Evolutionary conservation across 2,888 invertebrate genomes (phyloP), one percentile per base, ranked within the genome.

Genomic region (Chymomyza procnemis): DNA sequence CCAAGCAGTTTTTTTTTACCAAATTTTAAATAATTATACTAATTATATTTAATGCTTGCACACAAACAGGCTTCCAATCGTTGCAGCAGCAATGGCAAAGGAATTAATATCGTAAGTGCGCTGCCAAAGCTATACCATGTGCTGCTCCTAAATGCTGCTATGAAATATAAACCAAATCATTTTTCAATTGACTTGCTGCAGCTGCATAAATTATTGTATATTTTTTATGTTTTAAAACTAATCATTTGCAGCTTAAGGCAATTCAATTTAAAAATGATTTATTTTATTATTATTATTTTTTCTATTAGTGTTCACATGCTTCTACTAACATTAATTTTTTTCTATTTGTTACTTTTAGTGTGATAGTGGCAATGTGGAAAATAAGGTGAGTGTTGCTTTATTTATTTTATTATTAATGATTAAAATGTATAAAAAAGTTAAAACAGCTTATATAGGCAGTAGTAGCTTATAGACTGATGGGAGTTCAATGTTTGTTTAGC

Each of bases 311-410:
- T n/a, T 9, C 4, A 5, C 12, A 18, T 55, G 1, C 19, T 30
- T 57, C 30, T 50, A 4, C 16, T 64, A 26, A 34, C 54, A 41
- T 5, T 41, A 41, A 41, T 41, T 3, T 64, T 58, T 47, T 34
- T 6, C 26, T 87, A 87, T 89, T 88, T 87, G 90, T 92, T 92
- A 91, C 91, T 95, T 94, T 82, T 94, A 96, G 96, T 96, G 96
- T 96, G 96, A 96, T 96, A 96, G 96, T 93, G 96, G 96, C 94
- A 96, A 95, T 92, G 96, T 96, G 93, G 96, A 96, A 92, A 96
- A 96, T 93, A 96, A 96, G 96, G 96, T 95, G 93, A 93, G 95
- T 78, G 21, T 52, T 12, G 21, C 30, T 41, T 41, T 9, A 16
- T 56, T n/a, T 21, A 4, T 41, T 41, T 19, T 56, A 21, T 48